Evolutionary conservation across 2,797 vertebrate species (phyloP).

Genomic region (Cuniculus paca): DNA sequence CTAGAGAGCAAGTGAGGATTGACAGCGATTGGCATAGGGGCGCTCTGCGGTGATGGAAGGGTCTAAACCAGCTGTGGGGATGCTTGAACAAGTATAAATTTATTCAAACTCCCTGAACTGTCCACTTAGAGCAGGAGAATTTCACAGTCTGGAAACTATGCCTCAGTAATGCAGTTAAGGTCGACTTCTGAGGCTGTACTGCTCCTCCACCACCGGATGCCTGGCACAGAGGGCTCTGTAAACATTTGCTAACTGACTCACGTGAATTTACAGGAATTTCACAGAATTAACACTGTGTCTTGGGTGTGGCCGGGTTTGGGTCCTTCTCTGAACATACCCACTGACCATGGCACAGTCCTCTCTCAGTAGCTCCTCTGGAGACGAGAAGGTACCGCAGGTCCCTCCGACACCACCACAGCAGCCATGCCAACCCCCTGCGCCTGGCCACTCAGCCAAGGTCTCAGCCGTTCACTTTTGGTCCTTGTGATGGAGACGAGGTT

Average conservation of each 20-base stretch:
- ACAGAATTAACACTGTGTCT: background rate
- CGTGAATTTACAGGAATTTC: background rate
- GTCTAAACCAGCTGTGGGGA: background rate
- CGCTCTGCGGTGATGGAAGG: background rate
- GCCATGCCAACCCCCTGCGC: fast-evolving
- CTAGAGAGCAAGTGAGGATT: background rate
- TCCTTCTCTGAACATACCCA: background rate
- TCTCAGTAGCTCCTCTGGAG: background rate
- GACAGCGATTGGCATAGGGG: too few species aligned
- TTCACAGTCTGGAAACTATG: background rate
- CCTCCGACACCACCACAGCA: too few species aligned
- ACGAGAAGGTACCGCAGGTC: background rate
- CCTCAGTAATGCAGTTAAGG: background rate
- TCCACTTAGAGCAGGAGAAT: background rate
- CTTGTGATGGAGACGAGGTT: background rate
- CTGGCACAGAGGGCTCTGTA: background rate
- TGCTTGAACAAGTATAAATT: background rate
- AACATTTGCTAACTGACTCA: background rate
- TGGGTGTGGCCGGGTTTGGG: too few species aligned
- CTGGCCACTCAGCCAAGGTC: background rate
- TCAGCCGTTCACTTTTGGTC: background rate
- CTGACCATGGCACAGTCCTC: background rate
- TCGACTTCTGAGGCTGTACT: background rate
- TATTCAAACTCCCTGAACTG: background rate
- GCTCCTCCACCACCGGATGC: background rate